Percentiles rank a stretch among this genome's conserved stretches.
phyloP scores from a whole-genome alignment of 2,113 vertebrate genomes.

The Gymnarchus niloticus region DNA sequence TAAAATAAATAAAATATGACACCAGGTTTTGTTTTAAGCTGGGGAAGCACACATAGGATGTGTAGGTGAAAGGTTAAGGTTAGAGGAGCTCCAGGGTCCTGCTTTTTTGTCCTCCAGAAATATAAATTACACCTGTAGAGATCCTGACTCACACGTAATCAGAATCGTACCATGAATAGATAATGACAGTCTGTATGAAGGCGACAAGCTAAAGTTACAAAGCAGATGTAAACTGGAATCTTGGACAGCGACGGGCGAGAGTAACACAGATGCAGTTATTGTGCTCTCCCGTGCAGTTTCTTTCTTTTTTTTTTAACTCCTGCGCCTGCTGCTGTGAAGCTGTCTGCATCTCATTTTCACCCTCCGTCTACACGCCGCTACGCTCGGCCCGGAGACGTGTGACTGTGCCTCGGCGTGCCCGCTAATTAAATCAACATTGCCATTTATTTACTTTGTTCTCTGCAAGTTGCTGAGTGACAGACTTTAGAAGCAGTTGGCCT shows the following conservation, averaged over 20 bases:
- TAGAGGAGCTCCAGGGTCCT: neutral
- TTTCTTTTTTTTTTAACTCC: slow-evolving; percentile 20
- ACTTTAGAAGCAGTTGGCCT: slow-evolving; percentile 53
- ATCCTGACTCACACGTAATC: no score
- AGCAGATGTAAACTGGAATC: slow-evolving; percentile 4
- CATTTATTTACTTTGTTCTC: slow-evolving; percentile 36
- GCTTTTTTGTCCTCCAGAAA: neutral
- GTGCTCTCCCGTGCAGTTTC: neutral
- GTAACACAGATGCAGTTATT: neutral
- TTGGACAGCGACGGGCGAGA: neutral
- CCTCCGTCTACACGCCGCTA: slow-evolving; percentile 54
- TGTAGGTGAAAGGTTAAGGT: neutral
- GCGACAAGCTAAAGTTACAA: neutral
- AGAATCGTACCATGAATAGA: no score
- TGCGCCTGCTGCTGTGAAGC: slow-evolving; percentile 44
- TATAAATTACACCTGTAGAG: neutral
- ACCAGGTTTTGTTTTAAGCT: neutral
- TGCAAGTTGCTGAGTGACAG: slow-evolving; percentile 50
- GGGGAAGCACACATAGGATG: neutral
- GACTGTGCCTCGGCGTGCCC: slow-evolving; percentile 38
- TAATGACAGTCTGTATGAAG: neutral
- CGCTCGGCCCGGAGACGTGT: slow-evolving; percentile 42
- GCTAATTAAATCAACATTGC: slow-evolving; percentile 62
- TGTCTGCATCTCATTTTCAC: slow-evolving; percentile 67
- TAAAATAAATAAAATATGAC: neutral